These are phyloP conservation scores for Ceratosolen fusciceps DNA, from an alignment of 1,140 invertebrate species.

Conservation along the genomic window DNA sequence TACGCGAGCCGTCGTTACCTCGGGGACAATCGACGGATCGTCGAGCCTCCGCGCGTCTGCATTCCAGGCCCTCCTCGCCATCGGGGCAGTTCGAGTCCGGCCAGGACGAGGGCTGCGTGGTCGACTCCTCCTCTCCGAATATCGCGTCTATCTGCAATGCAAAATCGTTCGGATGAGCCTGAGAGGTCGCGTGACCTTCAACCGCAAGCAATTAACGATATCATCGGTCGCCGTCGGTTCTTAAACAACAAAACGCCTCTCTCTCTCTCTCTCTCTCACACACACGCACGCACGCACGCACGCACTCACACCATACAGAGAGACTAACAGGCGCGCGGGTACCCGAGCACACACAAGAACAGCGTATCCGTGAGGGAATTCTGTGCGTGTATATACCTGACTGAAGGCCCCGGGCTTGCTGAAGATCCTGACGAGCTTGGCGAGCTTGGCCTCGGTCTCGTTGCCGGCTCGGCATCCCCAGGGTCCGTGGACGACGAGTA, in stretches of 20 bases:
- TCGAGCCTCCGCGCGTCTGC: conserved; percentile 67
- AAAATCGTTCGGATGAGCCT: too few relatives aligned
- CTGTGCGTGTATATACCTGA: conserved; percentile 57
- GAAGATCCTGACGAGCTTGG: conserved; percentile 68
- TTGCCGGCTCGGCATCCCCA: neutral
- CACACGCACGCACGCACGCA: too few relatives aligned
- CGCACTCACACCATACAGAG: too few relatives aligned
- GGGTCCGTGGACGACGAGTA: neutral
- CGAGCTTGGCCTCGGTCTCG: conserved; percentile 59
- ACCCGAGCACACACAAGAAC: too few relatives aligned
- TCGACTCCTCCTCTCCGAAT: conserved; percentile 63
- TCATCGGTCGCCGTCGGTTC: neutral
- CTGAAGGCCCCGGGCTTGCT: conserved; percentile 70
- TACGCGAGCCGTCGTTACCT: conserved; percentile 57
- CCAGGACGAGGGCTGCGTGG: conserved; percentile 55
- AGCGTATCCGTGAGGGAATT: too few relatives aligned
- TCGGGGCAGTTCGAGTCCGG: conserved; percentile 62
- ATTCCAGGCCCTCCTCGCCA: conserved; percentile 69
- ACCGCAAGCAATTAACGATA: too few relatives aligned
- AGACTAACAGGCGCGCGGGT: neutral
- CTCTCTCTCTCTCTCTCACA: too few relatives aligned
- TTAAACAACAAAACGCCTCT: too few relatives aligned
- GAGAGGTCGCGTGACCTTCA: too few relatives aligned
- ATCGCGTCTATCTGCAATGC: conserved; percentile 62
- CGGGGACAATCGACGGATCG: conserved; percentile 69